Evolutionary conservation across 2,113 vertebrate genomes (phyloP), one percentile per base, ranked within the genome.

Genomic region (Phrynosoma platyrhinos): DNA sequence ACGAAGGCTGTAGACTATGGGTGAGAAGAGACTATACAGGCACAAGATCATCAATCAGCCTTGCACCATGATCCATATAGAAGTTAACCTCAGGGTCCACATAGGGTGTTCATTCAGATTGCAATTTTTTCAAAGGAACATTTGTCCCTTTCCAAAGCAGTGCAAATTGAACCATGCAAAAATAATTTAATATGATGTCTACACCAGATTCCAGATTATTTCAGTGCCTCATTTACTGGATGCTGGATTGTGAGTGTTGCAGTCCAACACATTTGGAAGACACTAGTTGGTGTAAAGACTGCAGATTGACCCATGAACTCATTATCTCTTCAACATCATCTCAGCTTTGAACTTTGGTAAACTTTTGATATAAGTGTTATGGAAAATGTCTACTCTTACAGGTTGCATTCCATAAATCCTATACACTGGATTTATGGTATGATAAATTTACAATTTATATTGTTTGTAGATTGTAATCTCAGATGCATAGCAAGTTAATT

Each of bases 261-360:
- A 47, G 42, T 47, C 42, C 42, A 47, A 47, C 42, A 47, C 42
- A 47, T 47, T 6, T 47, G 42, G 42, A 1, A 47, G 42, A 47
- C 42, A 47, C 42, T 47, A 47, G 42, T 6, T 47, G 42, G 76
- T 78, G 42, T 27, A 78, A 47, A 55, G 20, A 58, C 27, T 79
- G 27, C 14, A 79, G 78, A 79, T 58, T 18, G 27, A 14, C 52
- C 16, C 47, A 55, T 55, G 77, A 58, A 47, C 14, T 79, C 14
- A 79, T 79, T 79, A n/a, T n/a, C n/a, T n/a, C n/a, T n/a, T n/a
- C n/a, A 30, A 79, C 4, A 79, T 79, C 30, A 79, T 25, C 78
- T 58, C 78, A 58, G 13, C 25, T 53, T 14, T 80, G 53, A 80
- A 27, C 30, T 52, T 80, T 80, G 79, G 27, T 32, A 62, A 36